Evolutionary conservation across 1,140 invertebrate genomes (phyloP), one percentile per base, ranked within the genome.

Genomic region (Heliconius congener): DNA sequence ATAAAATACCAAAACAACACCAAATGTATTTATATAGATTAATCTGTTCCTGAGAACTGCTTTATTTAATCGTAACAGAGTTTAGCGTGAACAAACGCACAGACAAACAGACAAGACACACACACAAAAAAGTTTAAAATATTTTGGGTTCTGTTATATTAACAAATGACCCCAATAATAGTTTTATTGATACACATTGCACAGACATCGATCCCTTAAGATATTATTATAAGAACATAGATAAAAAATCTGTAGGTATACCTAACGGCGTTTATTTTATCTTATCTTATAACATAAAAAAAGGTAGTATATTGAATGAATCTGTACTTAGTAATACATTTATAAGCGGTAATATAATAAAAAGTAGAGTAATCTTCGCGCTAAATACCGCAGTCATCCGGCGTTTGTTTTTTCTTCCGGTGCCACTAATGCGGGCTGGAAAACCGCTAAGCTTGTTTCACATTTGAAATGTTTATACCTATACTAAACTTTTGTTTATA

Each of bases 371-470:
- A 66, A 66, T 66, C 23, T 30, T 66, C 57, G 57, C 57, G 57
- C 57, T 66, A 66, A 66, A 66, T 66, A 66, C 57, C 57, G 11
- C 57, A 23, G 11, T 9, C 57, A 66, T 66, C 57, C 57, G 57
- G 57, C 11, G 57, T 66, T 66, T 66, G 57, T 66, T 66, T 66
- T 60, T 66, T 66, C 23, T 66, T 66, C 57, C 57, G 57, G 57
- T 23, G 57, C n/a, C 57, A 27, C 57, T 66, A 30, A 66, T 66
- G 57, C 57, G 57, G n/a, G 23, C 3, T 66, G 57, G 57, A 66
- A 66, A 66, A 66, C 57, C n/a, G 57, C 57, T 66, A 66, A 27
- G 57, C 57, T 23, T 66, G 57, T 66, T 66, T 57, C 37, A 2
- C 39, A 73, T 73, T n/a, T 73, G 50, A 34, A 46, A 46, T 73